A percentile compares a stretch with the other conserved stretches of the same genome.
These are phyloP conservation scores for Arbacia lixula DNA, from an alignment of 53 echinoderm and acorn worm genomes.

Conservation along the genomic window DNA sequence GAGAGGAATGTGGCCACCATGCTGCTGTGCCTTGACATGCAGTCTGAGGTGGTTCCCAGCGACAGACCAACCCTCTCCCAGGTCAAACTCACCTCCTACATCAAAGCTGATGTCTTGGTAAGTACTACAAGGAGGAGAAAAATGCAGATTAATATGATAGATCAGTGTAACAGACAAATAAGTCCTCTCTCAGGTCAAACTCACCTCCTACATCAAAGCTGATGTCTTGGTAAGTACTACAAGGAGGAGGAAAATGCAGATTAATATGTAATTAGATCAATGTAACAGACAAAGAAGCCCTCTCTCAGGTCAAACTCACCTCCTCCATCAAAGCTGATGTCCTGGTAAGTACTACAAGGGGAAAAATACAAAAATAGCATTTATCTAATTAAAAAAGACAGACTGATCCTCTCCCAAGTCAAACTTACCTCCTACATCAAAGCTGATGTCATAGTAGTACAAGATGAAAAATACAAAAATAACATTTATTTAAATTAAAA, in stretches of 20 bases:
- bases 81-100: conserved; percentile 77
- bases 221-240: conserved; percentile 86
- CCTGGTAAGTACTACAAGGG: conserved; percentile 83
- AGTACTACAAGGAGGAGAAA: too few species aligned
- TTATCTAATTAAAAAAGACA: too few species aligned
- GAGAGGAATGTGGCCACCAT: conserved; percentile 69
- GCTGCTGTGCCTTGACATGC: conserved; percentile 71
- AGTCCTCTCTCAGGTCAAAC: conserved; percentile 77
- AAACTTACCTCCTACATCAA: conserved; percentile 78
- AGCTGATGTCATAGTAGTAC: conserved; percentile 81
- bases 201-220: conserved; percentile 77
- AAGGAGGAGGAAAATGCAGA: too few species aligned
- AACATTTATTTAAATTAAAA: too few species aligned
- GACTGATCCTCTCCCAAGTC: conserved; percentile 77
- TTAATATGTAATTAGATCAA: too few species aligned
- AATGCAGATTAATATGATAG: too few species aligned
- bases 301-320: conserved; percentile 81
- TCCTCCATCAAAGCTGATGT: conserved; percentile 80
- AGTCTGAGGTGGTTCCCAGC: conserved; percentile 30
- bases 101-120: conserved; percentile 86
- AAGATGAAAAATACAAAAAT: too few species aligned
- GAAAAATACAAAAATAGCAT: too few species aligned
- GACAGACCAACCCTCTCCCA: conserved; percentile 72
- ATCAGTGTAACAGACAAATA: too few species aligned
- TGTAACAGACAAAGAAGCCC: conserved; percentile 61